Base-by-base conservation (phyloP, 2,797 vertebrate species). In the Cossypha caffra region DNA sequence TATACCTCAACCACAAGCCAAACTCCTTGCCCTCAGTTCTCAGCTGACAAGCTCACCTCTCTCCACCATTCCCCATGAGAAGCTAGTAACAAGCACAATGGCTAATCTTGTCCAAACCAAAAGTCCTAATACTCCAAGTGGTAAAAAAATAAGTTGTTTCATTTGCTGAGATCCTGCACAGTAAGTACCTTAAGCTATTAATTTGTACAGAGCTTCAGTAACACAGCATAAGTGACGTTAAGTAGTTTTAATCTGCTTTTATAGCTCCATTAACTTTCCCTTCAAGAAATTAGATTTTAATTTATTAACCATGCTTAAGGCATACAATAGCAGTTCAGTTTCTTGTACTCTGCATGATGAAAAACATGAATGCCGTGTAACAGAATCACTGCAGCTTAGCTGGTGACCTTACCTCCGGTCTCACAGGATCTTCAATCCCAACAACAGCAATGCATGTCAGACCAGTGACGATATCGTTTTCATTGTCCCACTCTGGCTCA, bases 351-450 rank as follows among this genome's bases (percentile, higher is more conserved):
- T 79, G 25, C 26, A 25, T 2, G 24, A 75, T 0, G 2, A 78
- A 78, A 21, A 85, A 29, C 35, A 48, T 1, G 17, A 89, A 85
- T 43, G n/a, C 59, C 28, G 0, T 25, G 19, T 51, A 84, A 59
- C 10, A 66, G 37, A 90, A 72, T 24, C 40, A 11, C 43, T 54
- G 26, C 66, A 73, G 67, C 52, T 85, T 19, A 69, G 45, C 35
- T 66, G 54, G 29, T 20, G 42, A 52, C 23, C 98, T 95, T 91
- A 99, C 99, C 99, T 99, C 99, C 13, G 98, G 99, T 97, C 99
- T 98, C 94, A 99, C 99, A 7, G 99, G 99, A 94, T 99, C 99
- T 98, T 99, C 99, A 88, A 99, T 99, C 87, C 99, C 99, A 93
- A 99, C 99, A 95, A 99, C 99, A 81, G 99, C 99, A 95, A 99